Evolutionary conservation across 2,113 vertebrate genomes (phyloP), one percentile per base, ranked within the genome.

Genomic region (Sander vitreus): DNA sequence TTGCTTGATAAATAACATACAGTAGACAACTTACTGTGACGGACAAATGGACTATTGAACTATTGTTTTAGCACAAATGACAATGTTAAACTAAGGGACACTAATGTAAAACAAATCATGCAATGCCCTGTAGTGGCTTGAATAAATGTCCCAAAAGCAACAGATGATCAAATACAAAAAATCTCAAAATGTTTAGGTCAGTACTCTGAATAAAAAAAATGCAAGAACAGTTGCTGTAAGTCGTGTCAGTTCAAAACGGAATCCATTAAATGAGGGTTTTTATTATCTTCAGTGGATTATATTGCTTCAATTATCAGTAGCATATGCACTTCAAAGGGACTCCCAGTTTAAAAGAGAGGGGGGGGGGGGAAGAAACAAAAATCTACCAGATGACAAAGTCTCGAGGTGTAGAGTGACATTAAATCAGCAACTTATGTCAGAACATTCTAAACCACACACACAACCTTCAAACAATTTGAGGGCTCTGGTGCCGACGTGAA

Each of bases 391-490:
- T 90, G 93, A 95, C 92, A 88, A 85, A 89, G 88, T 92, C 83
- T 87, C n/a, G 89, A 93, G 91, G 92, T 92, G 87, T 86, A 92
- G 92, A 93, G 90, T 86, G 91, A 94, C 91, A 91, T 92, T 93
- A 93, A 93, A 95, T 94, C 92, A 93, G 88, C 92, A 93, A 89
- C 89, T 94, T 90, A 91, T 92, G 93, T 92, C 93, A 87, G 91
- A 91, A 73, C 87, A 85, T 90, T 92, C 86, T 79, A 86, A 93
- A 89, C 69, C 89, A 87, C 91, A 88, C 93, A 89, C 86, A 88
- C 69, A 72, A 85, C 69, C 92, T 92, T 94, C 91, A 94, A 93
- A 94, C 91, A 85, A 70, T 80, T 73, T 12, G 19, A 73, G 85
- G 67, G 85, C 87, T 85, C 76, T 76, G 77, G 82, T 83, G 90